Conservation (phyloP, 2,797 vertebrate genomes). For the Gila robusta region DNA sequence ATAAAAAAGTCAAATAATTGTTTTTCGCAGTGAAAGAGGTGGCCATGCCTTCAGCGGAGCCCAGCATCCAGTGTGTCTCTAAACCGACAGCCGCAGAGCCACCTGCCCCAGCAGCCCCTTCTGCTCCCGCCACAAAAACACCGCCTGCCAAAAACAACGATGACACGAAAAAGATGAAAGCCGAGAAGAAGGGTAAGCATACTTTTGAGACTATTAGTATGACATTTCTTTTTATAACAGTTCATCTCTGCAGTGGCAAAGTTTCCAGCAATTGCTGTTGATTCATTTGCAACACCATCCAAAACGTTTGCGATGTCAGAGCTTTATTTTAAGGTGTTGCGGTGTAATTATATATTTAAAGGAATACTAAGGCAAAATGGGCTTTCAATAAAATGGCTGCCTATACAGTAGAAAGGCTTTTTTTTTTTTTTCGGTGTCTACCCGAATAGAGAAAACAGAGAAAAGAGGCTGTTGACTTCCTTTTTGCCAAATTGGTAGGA, state of each 20-base stretch:
- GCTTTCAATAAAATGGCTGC: neutral
- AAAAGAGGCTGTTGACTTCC: neutral
- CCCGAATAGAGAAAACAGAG: neutral
- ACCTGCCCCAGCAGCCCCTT: conserved; percentile 63
- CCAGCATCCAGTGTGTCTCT: conserved; percentile 66
- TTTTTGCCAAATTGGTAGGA: neutral
- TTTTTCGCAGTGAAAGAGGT: conserved; percentile 83
- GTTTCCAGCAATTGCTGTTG: conserved; percentile 1
- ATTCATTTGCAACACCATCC: neutral
- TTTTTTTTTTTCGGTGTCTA: neutral
- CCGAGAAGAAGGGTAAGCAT: conserved; percentile 90
- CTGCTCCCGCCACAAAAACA: conserved; percentile 71
- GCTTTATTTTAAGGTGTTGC: neutral
- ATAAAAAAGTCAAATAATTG: conserved; percentile 10
- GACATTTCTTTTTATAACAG: neutral
- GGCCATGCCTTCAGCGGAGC: conserved; percentile 72
- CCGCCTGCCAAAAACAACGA: conserved; percentile 77
- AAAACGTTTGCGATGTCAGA: neutral
- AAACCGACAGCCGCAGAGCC: conserved; percentile 71
- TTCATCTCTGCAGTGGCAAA: neutral
- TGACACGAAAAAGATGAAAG: conserved; percentile 86
- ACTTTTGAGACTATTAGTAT: neutral
- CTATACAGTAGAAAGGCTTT: neutral
- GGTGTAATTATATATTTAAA: neutral
- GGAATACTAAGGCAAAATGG: neutral